These are phyloP conservation scores for Prunella fulvescens DNA, from an alignment of 2,113 vertebrate species.

Conservation along the genomic window DNA sequence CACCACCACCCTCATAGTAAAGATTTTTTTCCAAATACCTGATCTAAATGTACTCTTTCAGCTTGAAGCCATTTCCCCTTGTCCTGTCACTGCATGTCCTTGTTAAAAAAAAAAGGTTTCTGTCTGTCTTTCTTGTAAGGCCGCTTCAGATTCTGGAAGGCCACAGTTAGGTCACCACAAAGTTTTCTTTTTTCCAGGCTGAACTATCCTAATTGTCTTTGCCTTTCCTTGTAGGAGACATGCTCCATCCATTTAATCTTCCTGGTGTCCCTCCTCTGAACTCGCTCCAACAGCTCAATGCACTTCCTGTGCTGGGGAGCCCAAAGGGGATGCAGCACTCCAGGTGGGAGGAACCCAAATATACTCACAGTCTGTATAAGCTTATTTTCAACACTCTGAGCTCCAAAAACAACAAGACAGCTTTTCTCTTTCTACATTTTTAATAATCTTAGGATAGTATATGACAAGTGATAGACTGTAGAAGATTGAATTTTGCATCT, in stretches of 20 bases:
- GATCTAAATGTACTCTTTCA: not conserved
- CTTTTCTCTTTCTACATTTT: slow-evolving; percentile 18
- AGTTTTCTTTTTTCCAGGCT: not conserved
- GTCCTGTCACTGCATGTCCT: not conserved
- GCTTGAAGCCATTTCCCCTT: not conserved
- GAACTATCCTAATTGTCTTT: not conserved
- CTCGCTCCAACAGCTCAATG: not conserved
- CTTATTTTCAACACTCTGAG: slow-evolving; percentile 6
- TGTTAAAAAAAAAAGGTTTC: not conserved
- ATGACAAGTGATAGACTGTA: not conserved
- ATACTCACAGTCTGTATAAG: not conserved
- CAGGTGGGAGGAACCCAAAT: not conserved
- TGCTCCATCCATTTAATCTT: not conserved
- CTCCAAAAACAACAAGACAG: not conserved
- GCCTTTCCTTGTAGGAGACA: not conserved
- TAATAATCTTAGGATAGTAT: not conserved
- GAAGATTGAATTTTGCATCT: not conserved
- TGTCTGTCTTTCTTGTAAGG: not conserved
- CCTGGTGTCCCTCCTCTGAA: not conserved
- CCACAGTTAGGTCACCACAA: no score
- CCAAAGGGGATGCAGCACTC: not conserved
- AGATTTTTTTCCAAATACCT: not conserved
- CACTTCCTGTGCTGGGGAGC: not conserved
- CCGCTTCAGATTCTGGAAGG: not conserved
- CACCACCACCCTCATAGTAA: not conserved